These are phyloP conservation scores for Marcusenius ussheri DNA, from an alignment of 2,113 vertebrate species.

Conservation along the genomic window DNA sequence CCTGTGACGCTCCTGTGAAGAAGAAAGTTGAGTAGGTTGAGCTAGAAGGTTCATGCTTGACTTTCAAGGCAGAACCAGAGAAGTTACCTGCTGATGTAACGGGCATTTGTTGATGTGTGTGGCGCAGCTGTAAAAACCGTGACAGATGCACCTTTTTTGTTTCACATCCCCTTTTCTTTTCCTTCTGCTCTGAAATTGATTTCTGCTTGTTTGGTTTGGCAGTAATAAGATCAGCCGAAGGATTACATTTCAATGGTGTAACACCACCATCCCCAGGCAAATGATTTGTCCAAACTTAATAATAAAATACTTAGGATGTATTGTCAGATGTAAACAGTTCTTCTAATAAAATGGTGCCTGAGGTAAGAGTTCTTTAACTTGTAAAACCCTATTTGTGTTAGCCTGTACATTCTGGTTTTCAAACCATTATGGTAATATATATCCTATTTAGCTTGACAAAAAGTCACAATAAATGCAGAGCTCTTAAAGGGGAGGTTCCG, in stretches of 20 bases:
- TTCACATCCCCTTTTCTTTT: conserved; percentile 58
- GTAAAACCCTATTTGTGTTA: conserved; percentile 87
- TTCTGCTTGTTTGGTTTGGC: conserved; percentile 86
- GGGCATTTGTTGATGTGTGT: conserved; percentile 47
- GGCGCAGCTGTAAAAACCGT: conserved; percentile 39
- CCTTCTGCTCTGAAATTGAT: conserved; percentile 72
- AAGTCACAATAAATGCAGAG: conserved; percentile 62
- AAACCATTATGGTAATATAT: conserved; percentile 81
- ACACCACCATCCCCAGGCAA: conserved; percentile 95
- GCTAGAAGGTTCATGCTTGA: background rate
- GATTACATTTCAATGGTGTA: conserved; percentile 91
- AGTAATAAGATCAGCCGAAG: conserved; percentile 84
- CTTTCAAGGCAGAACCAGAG: background rate
- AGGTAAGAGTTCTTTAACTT: conserved; percentile 84
- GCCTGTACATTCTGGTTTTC: conserved; percentile 68
- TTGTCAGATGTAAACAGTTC: conserved; percentile 95
- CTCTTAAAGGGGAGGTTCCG: conserved; percentile 35
- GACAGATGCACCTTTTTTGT: conserved; percentile 40
- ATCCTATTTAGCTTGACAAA: conserved; percentile 72
- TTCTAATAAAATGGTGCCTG: conserved; percentile 94
- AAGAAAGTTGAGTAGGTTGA: background rate
- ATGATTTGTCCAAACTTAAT: conserved; percentile 98
- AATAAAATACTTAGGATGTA: conserved; percentile 94
- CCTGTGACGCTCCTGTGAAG: background rate
- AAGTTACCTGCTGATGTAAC: conserved; percentile 34